Evolutionary conservation across 2,797 vertebrate genomes (phyloP).

Genomic region (Spinus olivaceus): DNA sequence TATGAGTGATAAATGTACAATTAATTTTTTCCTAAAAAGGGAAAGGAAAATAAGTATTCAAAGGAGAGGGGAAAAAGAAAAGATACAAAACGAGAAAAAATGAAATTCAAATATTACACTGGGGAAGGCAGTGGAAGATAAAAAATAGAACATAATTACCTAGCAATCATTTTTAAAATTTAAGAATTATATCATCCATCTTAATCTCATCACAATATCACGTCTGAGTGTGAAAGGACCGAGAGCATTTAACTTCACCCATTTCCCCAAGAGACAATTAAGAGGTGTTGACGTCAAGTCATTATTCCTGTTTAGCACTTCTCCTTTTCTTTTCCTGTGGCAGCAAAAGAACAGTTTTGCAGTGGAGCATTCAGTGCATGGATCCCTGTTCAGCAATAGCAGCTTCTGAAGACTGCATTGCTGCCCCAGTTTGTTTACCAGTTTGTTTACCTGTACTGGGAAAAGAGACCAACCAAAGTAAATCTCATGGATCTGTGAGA

Average conservation of each 20-base stretch:
- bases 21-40: background rate
- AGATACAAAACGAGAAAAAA: background rate
- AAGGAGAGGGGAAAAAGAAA: background rate
- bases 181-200: background rate
- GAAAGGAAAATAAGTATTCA: background rate
- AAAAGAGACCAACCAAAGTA: background rate
- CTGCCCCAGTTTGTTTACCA: background rate
- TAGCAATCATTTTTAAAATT: background rate
- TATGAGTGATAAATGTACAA: background rate
- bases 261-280: background rate
- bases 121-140: rapidly evolving
- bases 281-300: background rate
- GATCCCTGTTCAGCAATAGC: background rate
- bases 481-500: rapidly evolving
- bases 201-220: background rate
- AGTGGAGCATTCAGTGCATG: rapidly evolving
- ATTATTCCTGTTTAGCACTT: background rate
- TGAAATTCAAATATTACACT: background rate
- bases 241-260: background rate
- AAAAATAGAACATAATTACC: background rate
- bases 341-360: background rate
- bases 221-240: background rate
- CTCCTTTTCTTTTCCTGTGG: background rate
- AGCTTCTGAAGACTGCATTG: background rate
- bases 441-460: background rate